Conservation (phyloP, 2,797 vertebrate species). For the Myotis pilosus region DNA sequence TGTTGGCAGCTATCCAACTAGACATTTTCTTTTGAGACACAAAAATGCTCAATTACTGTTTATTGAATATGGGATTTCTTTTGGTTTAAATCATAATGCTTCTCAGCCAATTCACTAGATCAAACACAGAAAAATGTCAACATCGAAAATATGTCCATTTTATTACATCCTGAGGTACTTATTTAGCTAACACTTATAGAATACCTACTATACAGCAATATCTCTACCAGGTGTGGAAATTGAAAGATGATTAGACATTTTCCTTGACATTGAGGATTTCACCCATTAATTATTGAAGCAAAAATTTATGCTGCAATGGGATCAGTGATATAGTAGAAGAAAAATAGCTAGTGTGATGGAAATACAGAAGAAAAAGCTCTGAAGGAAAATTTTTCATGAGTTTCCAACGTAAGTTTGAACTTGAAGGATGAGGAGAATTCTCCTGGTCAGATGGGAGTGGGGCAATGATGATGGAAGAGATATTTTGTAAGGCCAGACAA, state of each 20-base stretch:
- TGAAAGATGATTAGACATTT: neutral
- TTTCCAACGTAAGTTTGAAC: neutral
- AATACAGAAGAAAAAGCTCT: neutral
- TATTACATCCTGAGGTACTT: neutral
- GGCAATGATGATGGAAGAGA: neutral
- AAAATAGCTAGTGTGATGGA: neutral
- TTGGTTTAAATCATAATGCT: neutral
- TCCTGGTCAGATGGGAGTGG: neutral
- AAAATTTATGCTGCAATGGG: neutral
- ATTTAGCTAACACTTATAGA: neutral
- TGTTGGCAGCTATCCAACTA: neutral
- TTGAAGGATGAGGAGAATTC: neutral
- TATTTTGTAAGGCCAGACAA: neutral
- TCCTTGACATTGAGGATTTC: neutral
- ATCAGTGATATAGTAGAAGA: neutral
- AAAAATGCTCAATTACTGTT: neutral
- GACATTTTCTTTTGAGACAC: neutral
- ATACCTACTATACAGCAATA: neutral
- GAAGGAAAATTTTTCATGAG: neutral
- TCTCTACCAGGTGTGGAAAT: neutral
- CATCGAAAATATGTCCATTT: neutral
- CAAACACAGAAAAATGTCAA: neutral
- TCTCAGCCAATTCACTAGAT: neutral
- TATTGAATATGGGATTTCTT: neutral
- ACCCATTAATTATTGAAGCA: neutral